Conservation (phyloP, 2,113 vertebrate genomes). For the Clinocottus analis region DNA sequence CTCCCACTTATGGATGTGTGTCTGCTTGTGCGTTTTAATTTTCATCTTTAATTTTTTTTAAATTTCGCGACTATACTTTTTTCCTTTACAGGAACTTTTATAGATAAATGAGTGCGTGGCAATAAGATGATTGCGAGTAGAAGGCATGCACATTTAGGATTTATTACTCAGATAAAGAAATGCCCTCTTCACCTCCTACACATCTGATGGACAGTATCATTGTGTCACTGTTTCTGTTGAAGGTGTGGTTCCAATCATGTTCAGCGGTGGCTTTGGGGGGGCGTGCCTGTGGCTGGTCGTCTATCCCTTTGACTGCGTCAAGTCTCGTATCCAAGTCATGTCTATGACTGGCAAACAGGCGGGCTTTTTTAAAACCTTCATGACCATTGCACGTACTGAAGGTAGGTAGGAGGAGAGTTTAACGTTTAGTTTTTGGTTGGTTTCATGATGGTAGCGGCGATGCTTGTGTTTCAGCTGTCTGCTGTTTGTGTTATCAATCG, state of each 20-base stretch:
- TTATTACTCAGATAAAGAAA: background rate
- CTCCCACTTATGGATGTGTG: too few species aligned
- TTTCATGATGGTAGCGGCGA: background rate
- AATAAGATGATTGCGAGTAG: too few species aligned
- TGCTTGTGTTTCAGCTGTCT: background rate
- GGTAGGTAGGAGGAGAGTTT: slow-evolving; percentile 73
- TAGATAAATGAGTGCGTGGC: too few species aligned
- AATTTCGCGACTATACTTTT: too few species aligned
- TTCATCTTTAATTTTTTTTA: too few species aligned
- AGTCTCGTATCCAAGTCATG: slow-evolving; percentile 98
- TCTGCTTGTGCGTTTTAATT: too few species aligned
- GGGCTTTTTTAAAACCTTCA: slow-evolving; percentile 91
- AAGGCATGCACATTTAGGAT: too few species aligned
- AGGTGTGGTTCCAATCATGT: slow-evolving; percentile 90
- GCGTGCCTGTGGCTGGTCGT: slow-evolving; percentile 95
- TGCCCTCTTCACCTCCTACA: background rate
- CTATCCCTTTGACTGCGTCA: slow-evolving; percentile 96
- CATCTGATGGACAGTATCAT: background rate
- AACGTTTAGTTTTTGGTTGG: background rate
- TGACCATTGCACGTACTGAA: slow-evolving; percentile 87
- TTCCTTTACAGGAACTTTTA: too few species aligned
- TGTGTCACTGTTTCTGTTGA: background rate
- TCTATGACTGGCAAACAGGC: slow-evolving; percentile 93
- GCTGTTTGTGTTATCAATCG: background rate
- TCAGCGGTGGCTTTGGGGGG: slow-evolving; percentile 95